Evolutionary conservation across 2,797 vertebrate genomes (phyloP).

Genomic region (Bucorvus abyssinicus): DNA sequence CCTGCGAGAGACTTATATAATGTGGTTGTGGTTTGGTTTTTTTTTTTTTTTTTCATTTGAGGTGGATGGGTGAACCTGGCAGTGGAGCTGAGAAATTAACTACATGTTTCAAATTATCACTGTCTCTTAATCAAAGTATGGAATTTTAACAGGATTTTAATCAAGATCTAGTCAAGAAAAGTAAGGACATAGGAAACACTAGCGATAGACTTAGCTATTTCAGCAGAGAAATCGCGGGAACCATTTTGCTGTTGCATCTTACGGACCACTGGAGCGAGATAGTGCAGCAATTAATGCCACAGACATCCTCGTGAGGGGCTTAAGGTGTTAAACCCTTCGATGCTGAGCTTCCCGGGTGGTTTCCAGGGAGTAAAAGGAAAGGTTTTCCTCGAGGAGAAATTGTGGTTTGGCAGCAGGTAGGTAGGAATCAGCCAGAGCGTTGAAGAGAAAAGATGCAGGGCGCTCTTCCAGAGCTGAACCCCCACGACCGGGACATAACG

Average conservation of each 20-base stretch:
- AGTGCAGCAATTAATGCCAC: not conserved
- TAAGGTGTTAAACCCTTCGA: not conserved
- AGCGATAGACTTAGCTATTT: not conserved
- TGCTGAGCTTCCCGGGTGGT: not conserved
- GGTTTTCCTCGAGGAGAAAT: not conserved
- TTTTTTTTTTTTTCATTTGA: not conserved
- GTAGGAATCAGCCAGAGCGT: not conserved
- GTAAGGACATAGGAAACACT: not conserved
- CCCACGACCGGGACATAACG: accelerated
- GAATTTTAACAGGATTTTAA: not conserved
- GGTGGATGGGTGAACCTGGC: not conserved
- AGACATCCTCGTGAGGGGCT: not conserved
- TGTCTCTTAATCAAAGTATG: not conserved
- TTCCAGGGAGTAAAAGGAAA: not conserved
- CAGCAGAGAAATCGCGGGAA: not conserved
- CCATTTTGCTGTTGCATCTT: not conserved
- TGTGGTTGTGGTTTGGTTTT: not conserved
- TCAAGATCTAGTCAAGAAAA: not conserved
- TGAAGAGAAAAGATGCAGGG: not conserved
- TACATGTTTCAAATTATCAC: not conserved
- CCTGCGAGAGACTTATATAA: not conserved
- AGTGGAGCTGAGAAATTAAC: not conserved
- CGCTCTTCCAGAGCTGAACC: not conserved
- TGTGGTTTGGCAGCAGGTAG: not conserved
- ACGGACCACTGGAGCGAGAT: not conserved